phyloP scores from a whole-genome alignment of 2,113 vertebrate genomes.

The Fukomys damarensis region DNA sequence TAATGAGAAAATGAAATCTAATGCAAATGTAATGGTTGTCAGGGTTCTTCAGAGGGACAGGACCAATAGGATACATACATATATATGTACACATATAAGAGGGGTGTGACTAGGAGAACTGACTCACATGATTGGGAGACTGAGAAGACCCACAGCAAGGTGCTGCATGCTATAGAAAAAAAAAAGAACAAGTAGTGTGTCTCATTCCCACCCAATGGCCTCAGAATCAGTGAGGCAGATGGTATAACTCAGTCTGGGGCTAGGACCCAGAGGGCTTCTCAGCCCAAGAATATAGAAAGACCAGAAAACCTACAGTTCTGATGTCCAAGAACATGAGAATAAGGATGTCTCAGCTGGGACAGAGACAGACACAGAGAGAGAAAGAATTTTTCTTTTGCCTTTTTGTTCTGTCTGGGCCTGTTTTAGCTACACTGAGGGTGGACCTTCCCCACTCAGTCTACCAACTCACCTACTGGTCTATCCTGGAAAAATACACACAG shows the following conservation, averaged over 20 bases:
- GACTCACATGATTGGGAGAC: neutral
- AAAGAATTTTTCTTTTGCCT: neutral
- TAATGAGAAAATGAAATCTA: neutral
- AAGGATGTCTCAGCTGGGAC: neutral
- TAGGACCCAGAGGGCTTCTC: neutral
- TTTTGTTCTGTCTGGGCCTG: neutral
- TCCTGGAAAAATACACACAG: neutral
- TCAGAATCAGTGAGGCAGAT: neutral
- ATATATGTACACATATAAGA: neutral
- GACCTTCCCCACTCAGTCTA: neutral
- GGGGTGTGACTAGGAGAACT: neutral
- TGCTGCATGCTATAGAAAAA: neutral
- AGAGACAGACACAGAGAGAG: neutral
- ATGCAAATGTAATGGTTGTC: neutral
- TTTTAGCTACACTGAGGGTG: neutral
- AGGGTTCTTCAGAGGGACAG: neutral
- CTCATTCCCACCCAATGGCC: neutral
- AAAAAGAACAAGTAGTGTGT: neutral
- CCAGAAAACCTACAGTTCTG: neutral
- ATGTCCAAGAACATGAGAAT: neutral
- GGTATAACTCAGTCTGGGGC: neutral
- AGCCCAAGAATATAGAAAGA: neutral
- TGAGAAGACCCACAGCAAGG: neutral
- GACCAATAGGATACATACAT: neutral
- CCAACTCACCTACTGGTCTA: neutral